These are phyloP conservation scores for Pseudochaenichthys georgianus DNA, from an alignment of 2,797 vertebrate species.

Conservation along the genomic window DNA sequence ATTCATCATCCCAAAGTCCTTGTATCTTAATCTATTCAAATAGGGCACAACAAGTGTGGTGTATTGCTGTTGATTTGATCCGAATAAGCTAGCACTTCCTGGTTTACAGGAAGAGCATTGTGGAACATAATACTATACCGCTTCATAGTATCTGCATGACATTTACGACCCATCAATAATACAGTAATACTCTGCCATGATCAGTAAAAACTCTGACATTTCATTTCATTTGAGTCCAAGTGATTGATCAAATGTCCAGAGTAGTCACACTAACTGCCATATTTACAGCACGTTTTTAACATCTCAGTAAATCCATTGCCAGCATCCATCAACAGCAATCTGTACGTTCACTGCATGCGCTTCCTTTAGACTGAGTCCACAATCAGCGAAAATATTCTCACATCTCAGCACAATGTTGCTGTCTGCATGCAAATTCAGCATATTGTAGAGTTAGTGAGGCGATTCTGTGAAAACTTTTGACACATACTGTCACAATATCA, in stretches of 20 bases:
- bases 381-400: slow-evolving; percentile 31
- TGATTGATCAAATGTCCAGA: slow-evolving; percentile 49
- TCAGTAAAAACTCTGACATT: slow-evolving; percentile 12
- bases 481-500: not conserved
- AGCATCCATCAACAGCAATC: slow-evolving; percentile 34
- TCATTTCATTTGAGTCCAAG: slow-evolving; percentile 21
- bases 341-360: slow-evolving; percentile 22
- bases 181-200: slow-evolving; percentile 2
- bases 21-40: not conserved
- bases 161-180: slow-evolving; percentile 2
- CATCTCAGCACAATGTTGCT: slow-evolving; percentile 35
- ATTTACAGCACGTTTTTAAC: slow-evolving; percentile 35
- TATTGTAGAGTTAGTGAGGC: not conserved
- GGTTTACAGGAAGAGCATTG: not conserved
- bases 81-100: not conserved
- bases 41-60: not conserved
- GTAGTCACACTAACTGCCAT: slow-evolving; percentile 11
- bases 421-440: slow-evolving; percentile 39
- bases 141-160: not conserved
- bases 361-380: slow-evolving; percentile 42
- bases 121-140: not conserved
- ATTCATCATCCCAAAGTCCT: not conserved
- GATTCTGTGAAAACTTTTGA: not conserved
- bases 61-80: not conserved
- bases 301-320: slow-evolving; percentile 53